These are phyloP conservation scores for Watsonalla binaria DNA, from an alignment of 2,888 invertebrate genomes.

Conservation along the genomic window DNA sequence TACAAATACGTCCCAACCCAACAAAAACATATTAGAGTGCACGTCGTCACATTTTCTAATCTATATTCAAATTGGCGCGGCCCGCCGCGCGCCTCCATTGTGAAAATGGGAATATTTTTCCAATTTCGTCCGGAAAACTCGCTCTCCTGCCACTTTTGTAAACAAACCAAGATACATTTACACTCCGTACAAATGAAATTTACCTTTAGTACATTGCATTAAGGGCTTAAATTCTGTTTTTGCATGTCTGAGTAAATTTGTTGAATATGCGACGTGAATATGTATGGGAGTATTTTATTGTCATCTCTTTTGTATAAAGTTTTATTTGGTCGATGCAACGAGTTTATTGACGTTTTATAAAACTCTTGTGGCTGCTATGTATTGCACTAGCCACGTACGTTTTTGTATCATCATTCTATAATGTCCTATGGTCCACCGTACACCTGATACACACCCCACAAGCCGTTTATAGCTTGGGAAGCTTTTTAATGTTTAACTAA, in stretches of 20 bases:
- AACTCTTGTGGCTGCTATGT: background rate
- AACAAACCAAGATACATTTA: conserved; percentile 20
- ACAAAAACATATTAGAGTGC: conserved; percentile 66
- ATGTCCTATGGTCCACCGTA: no score
- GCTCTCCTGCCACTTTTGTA: conserved; percentile 46
- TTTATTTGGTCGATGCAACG: conserved; percentile 23
- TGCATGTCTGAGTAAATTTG: conserved; percentile 14
- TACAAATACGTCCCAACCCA: conserved; percentile 17
- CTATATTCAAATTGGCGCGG: conserved; percentile 75
- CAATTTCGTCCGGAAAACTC: conserved; percentile 71
- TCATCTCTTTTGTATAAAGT: conserved; percentile 39
- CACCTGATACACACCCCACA: no score
- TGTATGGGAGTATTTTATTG: conserved; percentile 42
- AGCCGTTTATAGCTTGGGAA: no score
- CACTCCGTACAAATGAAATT: conserved; percentile 1
- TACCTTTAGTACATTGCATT: conserved; percentile 15
- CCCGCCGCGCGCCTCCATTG: conserved; percentile 53
- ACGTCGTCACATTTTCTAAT: conserved; percentile 74
- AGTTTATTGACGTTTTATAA: conserved; percentile 2
- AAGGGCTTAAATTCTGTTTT: conserved; percentile 1
- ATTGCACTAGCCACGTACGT: no score
- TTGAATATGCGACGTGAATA: conserved; percentile 40
- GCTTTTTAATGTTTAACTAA: no score
- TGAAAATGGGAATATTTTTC: conserved; percentile 72
- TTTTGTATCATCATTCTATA: no score